A percentile compares a stretch with the other conserved stretches of the same genome.
phyloP scores from a whole-genome alignment of 2,113 vertebrate genomes.

The Leptodactylus fuscus region DNA sequence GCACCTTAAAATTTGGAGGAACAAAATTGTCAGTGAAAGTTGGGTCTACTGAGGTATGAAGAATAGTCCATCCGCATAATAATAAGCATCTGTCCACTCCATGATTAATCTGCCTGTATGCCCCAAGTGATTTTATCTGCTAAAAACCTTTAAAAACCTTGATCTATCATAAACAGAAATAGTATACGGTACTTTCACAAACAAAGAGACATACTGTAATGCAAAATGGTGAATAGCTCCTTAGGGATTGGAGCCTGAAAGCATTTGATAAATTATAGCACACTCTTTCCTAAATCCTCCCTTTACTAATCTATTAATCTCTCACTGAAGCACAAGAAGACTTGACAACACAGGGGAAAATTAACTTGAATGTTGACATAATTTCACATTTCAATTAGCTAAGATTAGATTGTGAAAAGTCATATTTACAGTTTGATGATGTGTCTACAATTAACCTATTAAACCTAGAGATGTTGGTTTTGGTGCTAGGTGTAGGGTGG shows the following conservation, averaged over 20 bases:
- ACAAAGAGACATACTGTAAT: constrained; percentile 19
- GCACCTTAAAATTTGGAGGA: not conserved
- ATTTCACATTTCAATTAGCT: constrained; percentile 25
- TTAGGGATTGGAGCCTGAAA: constrained; percentile 3
- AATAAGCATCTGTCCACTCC: not conserved
- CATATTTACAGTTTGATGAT: not conserved
- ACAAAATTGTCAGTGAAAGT: not conserved
- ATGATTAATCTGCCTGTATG: not conserved
- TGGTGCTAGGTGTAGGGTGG: not conserved
- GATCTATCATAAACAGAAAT: not conserved
- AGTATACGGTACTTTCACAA: not conserved
- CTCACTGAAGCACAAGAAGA: not conserved
- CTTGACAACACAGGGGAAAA: constrained; percentile 36
- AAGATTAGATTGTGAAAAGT: constrained; percentile 13
- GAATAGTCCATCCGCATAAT: not conserved
- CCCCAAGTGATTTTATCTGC: not conserved
- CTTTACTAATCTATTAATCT: constrained; percentile 27
- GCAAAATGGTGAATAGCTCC: constrained; percentile 22
- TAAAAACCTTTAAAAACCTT: not conserved
- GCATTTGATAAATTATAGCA: constrained; percentile 35
- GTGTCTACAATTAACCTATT: not conserved
- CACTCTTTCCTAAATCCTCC: constrained; percentile 30
- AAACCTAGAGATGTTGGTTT: no score
- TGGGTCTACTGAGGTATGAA: not conserved
- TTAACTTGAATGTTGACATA: constrained; percentile 23